Evolutionary conservation across 2,797 vertebrate species (phyloP).

Genomic region (Iguana delicatissima): DNA sequence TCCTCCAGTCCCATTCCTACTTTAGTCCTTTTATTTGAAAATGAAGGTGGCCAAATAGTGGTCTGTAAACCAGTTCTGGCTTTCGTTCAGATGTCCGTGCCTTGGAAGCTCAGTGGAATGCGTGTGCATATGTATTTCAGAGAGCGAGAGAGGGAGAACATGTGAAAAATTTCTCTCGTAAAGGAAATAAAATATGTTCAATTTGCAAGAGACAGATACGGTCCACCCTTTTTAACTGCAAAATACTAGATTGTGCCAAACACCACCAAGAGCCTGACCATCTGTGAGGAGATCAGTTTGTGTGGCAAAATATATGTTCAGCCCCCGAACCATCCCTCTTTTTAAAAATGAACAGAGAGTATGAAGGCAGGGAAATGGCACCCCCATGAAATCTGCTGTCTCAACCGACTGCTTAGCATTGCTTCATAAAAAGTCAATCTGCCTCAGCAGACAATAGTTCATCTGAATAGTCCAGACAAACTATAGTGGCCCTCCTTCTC

Average conservation of each 20-base stretch:
- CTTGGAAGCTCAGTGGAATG: neutral
- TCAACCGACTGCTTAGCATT: neutral
- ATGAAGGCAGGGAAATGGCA: constrained; percentile 1
- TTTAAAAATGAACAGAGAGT: neutral
- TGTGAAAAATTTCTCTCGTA: neutral
- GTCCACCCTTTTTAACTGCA: neutral
- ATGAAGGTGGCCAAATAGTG: neutral
- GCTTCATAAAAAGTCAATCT: neutral
- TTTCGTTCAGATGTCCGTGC: neutral
- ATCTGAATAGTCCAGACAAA: constrained; percentile 1
- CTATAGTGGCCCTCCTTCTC: neutral
- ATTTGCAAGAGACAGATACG: neutral
- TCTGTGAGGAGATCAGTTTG: constrained; percentile 7
- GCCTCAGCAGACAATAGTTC: neutral
- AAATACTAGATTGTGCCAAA: constrained; percentile 7
- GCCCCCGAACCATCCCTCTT: neutral
- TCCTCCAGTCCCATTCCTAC: neutral
- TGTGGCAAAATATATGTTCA: constrained; percentile 7
- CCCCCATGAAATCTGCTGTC: constrained; percentile 11
- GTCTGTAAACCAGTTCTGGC: neutral
- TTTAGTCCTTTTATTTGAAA: neutral
- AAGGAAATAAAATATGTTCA: neutral
- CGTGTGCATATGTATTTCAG: neutral
- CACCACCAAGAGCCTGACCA: neutral
- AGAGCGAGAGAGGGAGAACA: neutral